Evolutionary conservation across 2,113 vertebrate species (phyloP).

Genomic region (Psittacula cyanocephala): DNA sequence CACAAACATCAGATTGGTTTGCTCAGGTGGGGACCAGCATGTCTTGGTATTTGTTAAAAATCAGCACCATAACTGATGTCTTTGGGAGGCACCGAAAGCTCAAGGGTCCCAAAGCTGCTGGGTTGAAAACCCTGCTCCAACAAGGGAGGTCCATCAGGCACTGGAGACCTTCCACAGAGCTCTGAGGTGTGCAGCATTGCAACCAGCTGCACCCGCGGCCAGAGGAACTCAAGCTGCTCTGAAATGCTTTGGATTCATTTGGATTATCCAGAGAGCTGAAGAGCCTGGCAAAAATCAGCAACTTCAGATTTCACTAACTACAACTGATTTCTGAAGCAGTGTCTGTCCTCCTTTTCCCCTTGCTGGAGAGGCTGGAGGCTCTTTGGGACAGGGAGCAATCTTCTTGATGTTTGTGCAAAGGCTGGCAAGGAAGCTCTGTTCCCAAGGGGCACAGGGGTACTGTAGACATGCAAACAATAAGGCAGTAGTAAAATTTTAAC

Average conservation of each 20-base stretch:
- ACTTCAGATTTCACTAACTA: not conserved
- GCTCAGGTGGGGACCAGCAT: not conserved
- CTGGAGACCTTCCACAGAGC: not conserved
- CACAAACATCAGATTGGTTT: accelerated
- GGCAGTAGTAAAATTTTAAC: not conserved
- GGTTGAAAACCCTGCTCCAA: not conserved
- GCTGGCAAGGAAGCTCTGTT: not conserved
- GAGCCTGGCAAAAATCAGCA: not conserved
- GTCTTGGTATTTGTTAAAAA: not conserved
- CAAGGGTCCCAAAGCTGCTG: not conserved
- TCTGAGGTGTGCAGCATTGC: not conserved
- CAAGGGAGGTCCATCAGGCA: not conserved
- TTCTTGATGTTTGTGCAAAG: not conserved
- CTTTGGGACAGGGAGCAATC: not conserved
- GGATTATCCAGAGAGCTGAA: not conserved
- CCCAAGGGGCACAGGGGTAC: too few species aligned
- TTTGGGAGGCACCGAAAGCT: not conserved
- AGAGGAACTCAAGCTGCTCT: not conserved
- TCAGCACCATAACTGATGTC: not conserved
- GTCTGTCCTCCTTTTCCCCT: not conserved
- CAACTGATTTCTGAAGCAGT: not conserved
- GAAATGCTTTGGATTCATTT: not conserved
- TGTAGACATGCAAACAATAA: not conserved
- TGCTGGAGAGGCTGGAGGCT: not conserved
- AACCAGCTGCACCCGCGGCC: not conserved